Evolutionary conservation across 2,113 vertebrate genomes (phyloP), one percentile per base, ranked within the genome.

Genomic region (Collichthys lucidus): DNA sequence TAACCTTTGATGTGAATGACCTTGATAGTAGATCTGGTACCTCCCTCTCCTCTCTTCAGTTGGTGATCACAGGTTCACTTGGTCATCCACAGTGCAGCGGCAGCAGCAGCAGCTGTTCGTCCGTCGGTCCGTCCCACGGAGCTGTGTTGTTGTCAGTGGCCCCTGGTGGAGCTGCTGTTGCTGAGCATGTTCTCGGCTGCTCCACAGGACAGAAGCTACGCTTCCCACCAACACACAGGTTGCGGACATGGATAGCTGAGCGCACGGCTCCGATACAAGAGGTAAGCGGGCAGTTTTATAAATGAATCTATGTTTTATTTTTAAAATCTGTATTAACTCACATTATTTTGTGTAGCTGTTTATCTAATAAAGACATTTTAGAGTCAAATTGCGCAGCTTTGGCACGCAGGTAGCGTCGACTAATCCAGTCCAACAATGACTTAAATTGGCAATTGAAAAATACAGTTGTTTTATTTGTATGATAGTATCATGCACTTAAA

Each of bases 261-360:
- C 62, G 53, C 77, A 16, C 62, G 22, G 20, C 29, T 53, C 63
- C 15, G 22, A 82, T n/a, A 11, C 56, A 2, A 79, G 44, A 90
- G 91, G 93, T 94, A 89, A 83, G 87, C 74, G n/a, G 15, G 47
- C 68, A 52, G 6, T 47, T 59, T 56, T 50, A 2, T 9, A 5
- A 11, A 46, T 63, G 29, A 3, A 49, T 57, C 17, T 9, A 9
- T 22, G 19, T 16, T 46, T 62, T 26, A 14, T 16, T 46, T 62
- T 26, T 11, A 0, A 0, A 67, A 22, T 60, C 2, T 20, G 2
- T 12, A 20, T 11, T 8, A 26, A 29, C 4, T 59, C 5, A 49
- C 15, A 4, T 31, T 47, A n/a, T 20, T 16, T 3, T 4, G 11
- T 42, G 29, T 31, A 47, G 19, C 14, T 0, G 24, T 74, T 44